Evolutionary conservation across 2,797 vertebrate genomes (phyloP), one percentile per base, ranked within the genome.

Genomic region (Vultur gryphus): DNA sequence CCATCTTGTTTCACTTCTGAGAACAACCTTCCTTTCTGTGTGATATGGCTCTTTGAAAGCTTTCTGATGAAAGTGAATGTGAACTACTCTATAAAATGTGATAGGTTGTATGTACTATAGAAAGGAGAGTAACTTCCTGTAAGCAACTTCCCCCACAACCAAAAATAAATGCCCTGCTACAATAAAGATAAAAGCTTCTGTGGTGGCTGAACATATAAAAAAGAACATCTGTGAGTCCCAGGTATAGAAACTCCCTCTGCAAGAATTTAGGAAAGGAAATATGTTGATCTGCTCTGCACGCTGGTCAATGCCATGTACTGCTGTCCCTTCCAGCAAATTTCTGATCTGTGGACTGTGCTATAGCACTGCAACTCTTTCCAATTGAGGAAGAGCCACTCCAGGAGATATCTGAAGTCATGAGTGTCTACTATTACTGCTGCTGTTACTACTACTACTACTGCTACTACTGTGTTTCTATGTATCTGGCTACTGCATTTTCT

Each of bases 251-350:
- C 15, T 51, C 9, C 33, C 24, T 59, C 11, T 70, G n/a, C 17
- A 88, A 77, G 33, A 83, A 35, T 83, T 85, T 77, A 66, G 26
- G 17, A 51, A 77, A 83, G 19, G 28, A 80, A 86, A 23, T 13
- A 2, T 11, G 25, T 58, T 0, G 0, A 9, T 71, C 35, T 78
- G 7, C 17, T 71, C 16, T 86, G 48, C 7, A 16, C 1, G 0
- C 18, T 58, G 17, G 25, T 80, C 26, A 31, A 7, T 2, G 4
- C 8, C 29, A 15, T 5, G 12, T 52, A 25, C 23, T 31, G 4
- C 11, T 26, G 24, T 17, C 21, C 19, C 29, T 88, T 75, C 20
- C 62, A 69, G 24, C 4, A 86, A 41, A 64, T 41, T 84, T 78
- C 41, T 87, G 17, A 28, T 48, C 59, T 77, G 16, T 3, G 1